Conservation (phyloP, 2,113 vertebrate genomes). For the Corythoichthys haematopterus region DNA sequence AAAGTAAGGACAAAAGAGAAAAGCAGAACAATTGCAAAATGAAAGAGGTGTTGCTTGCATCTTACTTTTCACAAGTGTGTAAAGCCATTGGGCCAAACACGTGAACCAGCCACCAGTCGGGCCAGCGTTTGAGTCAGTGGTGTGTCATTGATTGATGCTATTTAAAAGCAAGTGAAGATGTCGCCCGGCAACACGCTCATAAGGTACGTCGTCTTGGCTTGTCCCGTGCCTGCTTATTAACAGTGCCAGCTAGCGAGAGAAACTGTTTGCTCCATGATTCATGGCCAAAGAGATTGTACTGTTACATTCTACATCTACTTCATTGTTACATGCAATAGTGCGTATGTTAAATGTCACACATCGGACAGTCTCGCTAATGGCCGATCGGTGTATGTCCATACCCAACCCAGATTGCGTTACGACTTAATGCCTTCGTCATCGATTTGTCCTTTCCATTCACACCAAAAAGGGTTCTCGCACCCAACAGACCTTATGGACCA, state of each 20-base stretch:
- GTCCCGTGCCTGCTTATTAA: conserved; percentile 17
- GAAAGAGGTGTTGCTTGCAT: conserved; percentile 7
- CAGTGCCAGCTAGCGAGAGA: not conserved
- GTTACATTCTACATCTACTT: conserved; percentile 6
- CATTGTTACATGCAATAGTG: conserved; percentile 13
- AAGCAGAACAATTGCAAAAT: conserved; percentile 10
- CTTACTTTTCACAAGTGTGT: not conserved
- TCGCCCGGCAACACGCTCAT: conserved; percentile 46
- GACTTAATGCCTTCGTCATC: conserved; percentile 35
- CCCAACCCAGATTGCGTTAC: conserved; percentile 26
- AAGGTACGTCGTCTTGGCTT: conserved; percentile 14
- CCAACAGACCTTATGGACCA: not conserved
- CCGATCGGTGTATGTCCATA: conserved; percentile 13
- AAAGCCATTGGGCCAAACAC: conserved; percentile 23
- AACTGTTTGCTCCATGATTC: not conserved
- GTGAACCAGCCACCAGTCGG: conserved; percentile 28
- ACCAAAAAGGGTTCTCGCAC: conserved; percentile 2
- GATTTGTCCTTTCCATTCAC: conserved; percentile 25
- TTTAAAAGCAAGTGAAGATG: conserved; percentile 30
- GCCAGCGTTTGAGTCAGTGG: conserved; percentile 29
- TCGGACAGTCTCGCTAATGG: conserved; percentile 15
- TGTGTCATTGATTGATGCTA: conserved; percentile 44
- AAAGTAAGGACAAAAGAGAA: conserved; percentile 6
- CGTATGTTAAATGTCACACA: conserved; percentile 23
- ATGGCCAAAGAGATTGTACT: not conserved